These are phyloP conservation scores for Eremobia ochroleuca DNA, from an alignment of 2,888 invertebrate species.

Conservation along the genomic window DNA sequence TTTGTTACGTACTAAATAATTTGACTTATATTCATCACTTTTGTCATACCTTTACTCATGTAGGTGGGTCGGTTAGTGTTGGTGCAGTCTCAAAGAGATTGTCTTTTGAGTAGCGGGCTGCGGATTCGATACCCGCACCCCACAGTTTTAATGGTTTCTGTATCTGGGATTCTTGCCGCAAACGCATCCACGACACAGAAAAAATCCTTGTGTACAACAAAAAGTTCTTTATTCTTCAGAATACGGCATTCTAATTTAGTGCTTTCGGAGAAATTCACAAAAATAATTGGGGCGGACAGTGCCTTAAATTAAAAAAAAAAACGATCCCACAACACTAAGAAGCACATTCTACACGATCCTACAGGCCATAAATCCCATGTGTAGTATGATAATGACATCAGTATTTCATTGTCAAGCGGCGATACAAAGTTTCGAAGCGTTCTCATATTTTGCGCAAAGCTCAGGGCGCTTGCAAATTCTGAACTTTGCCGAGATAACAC, in stretches of 20 bases:
- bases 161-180: not conserved
- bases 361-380: slow-evolving; percentile 29
- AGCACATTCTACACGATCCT: slow-evolving; percentile 4
- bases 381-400: slow-evolving; percentile 67
- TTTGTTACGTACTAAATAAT: too few species aligned
- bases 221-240: not conserved
- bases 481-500: slow-evolving; percentile 85
- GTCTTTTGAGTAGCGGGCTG: not conserved
- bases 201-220: not conserved
- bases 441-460: slow-evolving; percentile 79
- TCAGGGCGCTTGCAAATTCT: slow-evolving; percentile 81
- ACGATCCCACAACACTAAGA: not conserved
- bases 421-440: slow-evolving; percentile 71
- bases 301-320: not conserved
- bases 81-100: not conserved
- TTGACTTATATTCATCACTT: not conserved
- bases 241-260: not conserved
- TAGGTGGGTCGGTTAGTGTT: not conserved
- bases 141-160: not conserved
- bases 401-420: slow-evolving; percentile 75
- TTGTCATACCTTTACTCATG: not conserved
- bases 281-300: not conserved
- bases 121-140: not conserved
- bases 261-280: too few species aligned
- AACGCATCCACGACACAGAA: not conserved